Conservation (phyloP, 2,888 invertebrate genomes). For the Adelognathus sp. region DNA sequence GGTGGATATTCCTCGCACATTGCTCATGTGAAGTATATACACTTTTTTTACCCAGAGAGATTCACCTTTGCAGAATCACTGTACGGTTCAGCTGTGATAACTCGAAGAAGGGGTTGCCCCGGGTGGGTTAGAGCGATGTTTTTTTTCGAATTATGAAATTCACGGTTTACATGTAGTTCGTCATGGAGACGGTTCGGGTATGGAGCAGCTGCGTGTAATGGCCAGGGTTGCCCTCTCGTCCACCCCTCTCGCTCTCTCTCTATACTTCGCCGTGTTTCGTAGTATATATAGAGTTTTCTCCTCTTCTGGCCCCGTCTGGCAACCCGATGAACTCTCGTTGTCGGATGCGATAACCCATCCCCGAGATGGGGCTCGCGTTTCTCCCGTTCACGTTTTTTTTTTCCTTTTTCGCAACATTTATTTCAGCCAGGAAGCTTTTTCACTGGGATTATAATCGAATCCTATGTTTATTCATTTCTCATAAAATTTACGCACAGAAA, state of each 20-base stretch:
- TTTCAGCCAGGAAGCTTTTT: conserved; percentile 8
- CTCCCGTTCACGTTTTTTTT: neutral
- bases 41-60: too few relatives aligned
- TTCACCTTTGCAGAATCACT: too few relatives aligned
- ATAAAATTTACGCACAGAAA: too few relatives aligned
- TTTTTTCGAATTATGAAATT: conserved; percentile 74
- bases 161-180: conserved; percentile 67
- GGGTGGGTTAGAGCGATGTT: conserved; percentile 64
- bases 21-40: too few relatives aligned
- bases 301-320: conserved; percentile 24
- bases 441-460: conserved; percentile 14
- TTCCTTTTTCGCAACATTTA: too few relatives aligned
- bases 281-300: conserved; percentile 7
- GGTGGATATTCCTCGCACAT: too few relatives aligned
- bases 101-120: neutral
- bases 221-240: conserved; percentile 37
- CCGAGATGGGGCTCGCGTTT: conserved; percentile 20
- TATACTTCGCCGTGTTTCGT: conserved; percentile 8
- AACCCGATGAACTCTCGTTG: conserved; percentile 43
- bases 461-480: neutral
- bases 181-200: conserved; percentile 61
- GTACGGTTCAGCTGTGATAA: too few relatives aligned
- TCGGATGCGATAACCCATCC: conserved; percentile 37
- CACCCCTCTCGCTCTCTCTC: conserved; percentile 17
- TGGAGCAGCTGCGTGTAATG: conserved; percentile 73